These are phyloP conservation scores for Deroptyus accipitrinus DNA, from an alignment of 2,113 vertebrate species.

Conservation along the genomic window DNA sequence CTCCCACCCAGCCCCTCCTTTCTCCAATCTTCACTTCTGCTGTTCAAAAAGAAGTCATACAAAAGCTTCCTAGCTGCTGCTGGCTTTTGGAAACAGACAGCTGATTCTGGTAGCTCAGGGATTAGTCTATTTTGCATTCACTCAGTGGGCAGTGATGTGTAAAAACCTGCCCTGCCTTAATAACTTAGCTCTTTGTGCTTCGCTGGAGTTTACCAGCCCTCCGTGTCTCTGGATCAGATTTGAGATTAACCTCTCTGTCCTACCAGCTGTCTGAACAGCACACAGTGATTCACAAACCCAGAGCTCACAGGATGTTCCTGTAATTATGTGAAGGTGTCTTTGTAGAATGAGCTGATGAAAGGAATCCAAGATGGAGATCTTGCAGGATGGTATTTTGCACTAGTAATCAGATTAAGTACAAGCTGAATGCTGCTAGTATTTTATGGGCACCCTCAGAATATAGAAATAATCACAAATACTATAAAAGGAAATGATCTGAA, in stretches of 20 bases:
- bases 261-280: neutral
- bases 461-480: neutral
- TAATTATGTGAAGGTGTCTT: neutral
- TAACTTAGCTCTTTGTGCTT: constrained; percentile 3
- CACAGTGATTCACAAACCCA: neutral
- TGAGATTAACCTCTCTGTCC: constrained; percentile 6
- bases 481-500: neutral
- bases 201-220: neutral
- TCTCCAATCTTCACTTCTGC: neutral
- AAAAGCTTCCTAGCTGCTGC: constrained; percentile 14
- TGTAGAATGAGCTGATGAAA: constrained; percentile 8
- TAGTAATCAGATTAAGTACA: neutral
- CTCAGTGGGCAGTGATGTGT: neutral
- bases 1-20: constrained; percentile 30
- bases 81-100: constrained; percentile 39
- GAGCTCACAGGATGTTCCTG: neutral
- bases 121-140: constrained; percentile 40
- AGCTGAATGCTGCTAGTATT: neutral
- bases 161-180: neutral
- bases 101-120: constrained; percentile 46
- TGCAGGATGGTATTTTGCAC: neutral
- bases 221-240: neutral
- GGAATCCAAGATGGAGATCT: neutral
- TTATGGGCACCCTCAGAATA: neutral
- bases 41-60: neutral